Base-by-base conservation (phyloP, 2,113 vertebrate species). In the pig (Sus scrofa) region DNA sequence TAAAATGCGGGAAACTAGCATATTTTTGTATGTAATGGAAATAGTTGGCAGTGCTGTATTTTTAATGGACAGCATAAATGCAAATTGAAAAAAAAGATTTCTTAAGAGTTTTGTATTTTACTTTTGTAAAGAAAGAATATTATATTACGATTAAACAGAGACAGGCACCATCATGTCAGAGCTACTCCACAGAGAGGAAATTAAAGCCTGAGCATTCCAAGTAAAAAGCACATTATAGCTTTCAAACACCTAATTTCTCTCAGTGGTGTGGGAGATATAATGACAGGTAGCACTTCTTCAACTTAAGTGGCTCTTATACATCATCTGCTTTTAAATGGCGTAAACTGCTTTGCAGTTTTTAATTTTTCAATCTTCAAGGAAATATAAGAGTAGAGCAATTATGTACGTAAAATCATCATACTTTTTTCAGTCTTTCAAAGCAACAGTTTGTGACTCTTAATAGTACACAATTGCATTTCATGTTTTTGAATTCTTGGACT, bases 281-380 rank as follows among this genome's bases (percentile, higher is more conserved):
- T 74, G 14, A 54, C 2, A 70, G 82, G 91, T 81, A 92, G 86
- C 7, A 7, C 65, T 98, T 93, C 62, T 82, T 44, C 4, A 0
- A 39, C 67, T 82, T 87, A 63, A 74, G 81, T 58, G 30, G 65
- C 79, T 97, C 86, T 97, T 93, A 78, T 10, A 93, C 34, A 93
- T 97, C 81, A 92, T 96, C 84, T 95, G 19, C 54, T 96, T 96
- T 96, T 87, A 94, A 96, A 62, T 3, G 65, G 56, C 65, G 24
- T 92, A 87, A 96, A 94, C 65, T 95, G 74, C 79, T 96, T 52
- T 90, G 60, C 75, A 67, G 68, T 77, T 95, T 96, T 96, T 95
- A 95, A 95, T 96, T 96, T 97, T 82, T 94, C 91, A 91, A 8
- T 96, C 68, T 93, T 96, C n/a, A 75, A 7, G n/a, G 39, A 94